phyloP scores from a whole-genome alignment of 2,888 invertebrate species.

The Torymus auratus region DNA sequence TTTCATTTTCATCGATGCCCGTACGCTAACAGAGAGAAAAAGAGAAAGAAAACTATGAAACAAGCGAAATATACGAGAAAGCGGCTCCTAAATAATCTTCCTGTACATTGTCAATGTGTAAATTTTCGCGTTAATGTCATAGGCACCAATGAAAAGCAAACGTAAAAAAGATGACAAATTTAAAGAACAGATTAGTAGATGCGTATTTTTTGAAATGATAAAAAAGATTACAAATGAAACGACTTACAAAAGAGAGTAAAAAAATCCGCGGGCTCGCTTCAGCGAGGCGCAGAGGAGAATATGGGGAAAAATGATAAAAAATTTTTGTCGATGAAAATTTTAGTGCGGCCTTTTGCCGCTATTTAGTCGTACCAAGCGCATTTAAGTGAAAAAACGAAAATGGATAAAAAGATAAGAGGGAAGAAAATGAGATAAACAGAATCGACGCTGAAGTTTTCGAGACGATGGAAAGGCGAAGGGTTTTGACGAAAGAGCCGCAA shows the following conservation, averaged over 20 bases:
- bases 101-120: conserved; percentile 65
- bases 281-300: conserved; percentile 2
- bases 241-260: conserved; percentile 50
- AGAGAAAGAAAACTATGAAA: conserved; percentile 12
- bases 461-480: conserved; percentile 23
- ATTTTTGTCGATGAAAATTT: conserved; percentile 64
- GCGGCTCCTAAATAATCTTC: conserved; percentile 61
- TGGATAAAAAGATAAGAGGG: conserved; percentile 30
- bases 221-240: conserved; percentile 46
- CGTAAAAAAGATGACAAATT: conserved; percentile 46
- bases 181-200: conserved; percentile 65
- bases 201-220: conserved; percentile 71
- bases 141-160: conserved; percentile 51
- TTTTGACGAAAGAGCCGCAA: conserved; percentile 46
- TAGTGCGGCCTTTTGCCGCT: conserved; percentile 68
- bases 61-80: conserved; percentile 47
- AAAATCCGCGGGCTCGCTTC: conserved; percentile 54
- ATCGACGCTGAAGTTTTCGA: conserved; percentile 3
- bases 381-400: conserved; percentile 67
- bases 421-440: neutral
- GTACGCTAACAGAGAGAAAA: conserved; percentile 47
- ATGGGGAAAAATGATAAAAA: conserved; percentile 10
- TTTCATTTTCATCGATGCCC: conserved; percentile 52
- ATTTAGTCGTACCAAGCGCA: conserved; percentile 75
- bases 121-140: conserved; percentile 67